Conservation (phyloP, 2,888 invertebrate species). For the Epiperipatus broadwayi region DNA sequence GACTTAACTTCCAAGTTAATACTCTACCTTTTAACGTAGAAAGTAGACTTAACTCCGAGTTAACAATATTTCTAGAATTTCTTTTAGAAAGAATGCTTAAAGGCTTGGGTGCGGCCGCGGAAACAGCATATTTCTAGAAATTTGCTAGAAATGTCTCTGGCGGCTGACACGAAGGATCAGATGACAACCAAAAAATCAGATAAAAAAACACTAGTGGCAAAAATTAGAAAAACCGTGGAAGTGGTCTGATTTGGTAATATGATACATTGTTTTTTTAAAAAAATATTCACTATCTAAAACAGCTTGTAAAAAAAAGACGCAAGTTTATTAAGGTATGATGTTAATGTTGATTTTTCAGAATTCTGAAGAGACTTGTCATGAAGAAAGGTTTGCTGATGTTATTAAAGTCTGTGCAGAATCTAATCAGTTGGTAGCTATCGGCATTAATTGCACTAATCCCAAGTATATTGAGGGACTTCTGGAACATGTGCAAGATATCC, state of each 20-base stretch:
- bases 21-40: too few relatives aligned
- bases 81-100: too few relatives aligned
- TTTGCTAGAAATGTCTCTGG: too few relatives aligned
- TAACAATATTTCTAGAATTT: too few relatives aligned
- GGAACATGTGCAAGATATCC: conserved; percentile 22
- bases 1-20: too few relatives aligned
- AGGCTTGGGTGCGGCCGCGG: too few relatives aligned
- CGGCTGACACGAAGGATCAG: too few relatives aligned
- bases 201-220: too few relatives aligned
- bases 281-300: not conserved
- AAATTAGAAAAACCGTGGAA: too few relatives aligned
- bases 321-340: not conserved
- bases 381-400: conserved; percentile 54
- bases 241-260: not conserved
- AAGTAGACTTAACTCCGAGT: too few relatives aligned
- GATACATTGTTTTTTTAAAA: not conserved
- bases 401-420: conserved; percentile 35
- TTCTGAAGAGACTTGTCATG: conserved; percentile 46
- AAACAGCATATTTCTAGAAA: too few relatives aligned
- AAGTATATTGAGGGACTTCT: conserved; percentile 42
- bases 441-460: conserved; percentile 68
- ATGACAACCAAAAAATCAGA: too few relatives aligned
- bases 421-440: conserved; percentile 60
- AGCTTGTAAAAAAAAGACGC: not conserved
- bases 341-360: conserved; percentile 33